phyloP scores from a whole-genome alignment of 2,797 vertebrate genomes.

The Saxicola maurus region DNA sequence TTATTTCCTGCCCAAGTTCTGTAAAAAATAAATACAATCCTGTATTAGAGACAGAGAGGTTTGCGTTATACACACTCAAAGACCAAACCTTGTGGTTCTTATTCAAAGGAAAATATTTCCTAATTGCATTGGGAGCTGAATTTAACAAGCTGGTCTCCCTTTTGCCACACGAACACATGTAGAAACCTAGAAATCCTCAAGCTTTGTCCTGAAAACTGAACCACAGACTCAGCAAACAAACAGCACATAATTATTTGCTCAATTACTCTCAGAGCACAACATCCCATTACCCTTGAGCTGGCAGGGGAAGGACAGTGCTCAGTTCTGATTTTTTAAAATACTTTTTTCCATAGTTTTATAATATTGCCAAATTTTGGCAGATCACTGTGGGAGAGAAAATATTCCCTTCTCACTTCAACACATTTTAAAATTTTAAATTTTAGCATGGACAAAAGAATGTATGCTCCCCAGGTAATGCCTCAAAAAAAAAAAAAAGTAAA shows the following conservation, averaged over 20 bases:
- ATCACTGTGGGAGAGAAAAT: background rate
- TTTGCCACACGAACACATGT: background rate
- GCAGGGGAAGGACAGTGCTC: background rate
- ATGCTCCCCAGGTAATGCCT: background rate
- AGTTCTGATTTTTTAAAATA: background rate
- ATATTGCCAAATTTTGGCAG: background rate
- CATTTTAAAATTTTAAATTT: background rate
- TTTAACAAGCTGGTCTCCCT: background rate
- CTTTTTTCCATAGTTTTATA: background rate
- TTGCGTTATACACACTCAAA: background rate
- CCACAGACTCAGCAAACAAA: conserved; percentile 6
- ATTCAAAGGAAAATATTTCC: background rate
- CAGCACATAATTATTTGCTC: conserved; percentile 25
- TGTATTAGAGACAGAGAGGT: background rate
- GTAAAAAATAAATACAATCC: background rate
- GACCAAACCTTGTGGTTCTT: background rate
- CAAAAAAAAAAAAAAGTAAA: rapidly evolving
- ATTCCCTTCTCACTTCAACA: background rate
- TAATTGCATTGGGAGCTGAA: background rate
- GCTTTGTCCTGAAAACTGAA: background rate
- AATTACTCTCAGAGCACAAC: background rate
- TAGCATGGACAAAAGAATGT: background rate
- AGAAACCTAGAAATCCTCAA: background rate
- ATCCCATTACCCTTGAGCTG: conserved; percentile 4
- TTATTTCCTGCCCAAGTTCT: background rate